Evolutionary conservation across 2,113 vertebrate species (phyloP).

Genomic region (Dromas ardeola): DNA sequence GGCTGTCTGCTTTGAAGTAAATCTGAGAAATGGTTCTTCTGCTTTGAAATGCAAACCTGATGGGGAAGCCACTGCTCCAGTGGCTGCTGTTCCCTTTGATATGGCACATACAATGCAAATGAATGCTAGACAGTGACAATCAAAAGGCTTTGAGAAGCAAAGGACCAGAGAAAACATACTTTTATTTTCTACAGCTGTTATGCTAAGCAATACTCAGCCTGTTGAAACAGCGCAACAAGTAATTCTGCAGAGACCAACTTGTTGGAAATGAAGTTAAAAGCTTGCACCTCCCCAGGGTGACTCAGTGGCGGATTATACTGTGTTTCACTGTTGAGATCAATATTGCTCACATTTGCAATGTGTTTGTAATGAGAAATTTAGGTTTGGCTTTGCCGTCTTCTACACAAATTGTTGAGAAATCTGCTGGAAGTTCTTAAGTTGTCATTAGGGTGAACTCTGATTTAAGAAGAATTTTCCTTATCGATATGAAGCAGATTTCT

Average conservation of each 20-base stretch:
- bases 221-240: not conserved
- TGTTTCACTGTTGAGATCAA: not conserved
- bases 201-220: not conserved
- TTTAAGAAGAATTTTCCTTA: not conserved
- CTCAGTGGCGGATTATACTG: not conserved
- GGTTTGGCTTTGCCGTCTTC: not conserved
- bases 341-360: not conserved
- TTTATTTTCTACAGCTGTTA: not conserved
- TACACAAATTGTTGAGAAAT: not conserved
- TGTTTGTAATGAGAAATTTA: not conserved
- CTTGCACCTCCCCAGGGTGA: not conserved
- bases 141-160: not conserved
- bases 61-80: not conserved
- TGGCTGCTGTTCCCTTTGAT: not conserved
- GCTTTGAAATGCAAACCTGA: constrained; percentile 11
- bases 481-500: not conserved
- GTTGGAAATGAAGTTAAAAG: not conserved
- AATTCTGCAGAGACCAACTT: not conserved
- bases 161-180: not conserved
- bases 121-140: not conserved
- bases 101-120: not conserved
- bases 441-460: not conserved
- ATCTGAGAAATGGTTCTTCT: not conserved
- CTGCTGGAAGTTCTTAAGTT: not conserved
- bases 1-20: not conserved